Evolutionary conservation across 2,113 vertebrate species (phyloP), one percentile per base, ranked within the genome.

Genomic region (Neopipo cinnamomea): DNA sequence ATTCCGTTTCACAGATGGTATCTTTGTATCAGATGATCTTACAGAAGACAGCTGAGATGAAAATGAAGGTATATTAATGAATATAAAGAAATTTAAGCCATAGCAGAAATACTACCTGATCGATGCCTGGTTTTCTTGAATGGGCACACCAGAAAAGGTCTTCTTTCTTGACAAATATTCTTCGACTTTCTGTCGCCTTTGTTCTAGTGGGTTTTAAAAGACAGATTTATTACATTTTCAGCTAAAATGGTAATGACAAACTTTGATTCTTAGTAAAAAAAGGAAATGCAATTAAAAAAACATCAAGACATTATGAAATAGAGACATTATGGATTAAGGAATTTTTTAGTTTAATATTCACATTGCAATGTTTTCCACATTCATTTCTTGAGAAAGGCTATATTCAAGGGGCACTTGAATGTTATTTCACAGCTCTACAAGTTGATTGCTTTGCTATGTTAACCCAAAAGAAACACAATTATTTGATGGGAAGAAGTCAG

Each of bases 141-240:
- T 37, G 20, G 86, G 33, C 25, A 68, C 39, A 1, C 90, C 90
- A 95, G 96, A 96, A 89, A 88, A 46, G 3, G 93, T 68, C 85
- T 97, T 97, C 87, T 95, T 97, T 86, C 90, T 97, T 78, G 96
- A 94, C 0, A 98, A 39, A 62, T 96, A 95, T 37, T 98, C 97
- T 88, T 98, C 95, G 1, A 97, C 72, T 91, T 98, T 98, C 88
- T 97, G 93, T 77, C 93, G 95, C 88, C 97, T 98, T 97, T 98
- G 94, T 33, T 98, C 97, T 98, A 88, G 73, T 14, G 39, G 47
- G 55, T 93, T 90, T 74, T 71, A 82, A 73, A 78, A 71, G 37
- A 49, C 16, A 59, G 7, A 67, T 3, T n/a, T 41, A 21, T 6
- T 83, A 70, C 2, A 22, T 72, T 85, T 84, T n/a, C 37, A 81